Conservation (phyloP, 2,113 vertebrate species). For the Campylomormyrus numenius region DNA sequence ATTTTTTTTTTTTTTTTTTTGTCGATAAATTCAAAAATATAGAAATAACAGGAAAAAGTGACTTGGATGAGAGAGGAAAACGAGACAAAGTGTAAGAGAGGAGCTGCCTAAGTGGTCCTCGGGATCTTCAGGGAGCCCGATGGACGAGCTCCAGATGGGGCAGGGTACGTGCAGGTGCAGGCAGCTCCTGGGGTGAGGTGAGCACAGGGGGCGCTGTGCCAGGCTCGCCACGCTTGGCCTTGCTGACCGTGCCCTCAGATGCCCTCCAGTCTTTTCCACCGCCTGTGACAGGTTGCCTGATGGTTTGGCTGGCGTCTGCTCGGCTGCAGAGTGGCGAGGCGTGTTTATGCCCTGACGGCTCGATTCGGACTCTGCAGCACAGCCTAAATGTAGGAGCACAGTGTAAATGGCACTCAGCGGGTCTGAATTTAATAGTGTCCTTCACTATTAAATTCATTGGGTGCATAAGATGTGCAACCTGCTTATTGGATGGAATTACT, state of each 20-base stretch:
- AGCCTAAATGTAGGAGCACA: not conserved
- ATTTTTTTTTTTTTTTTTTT: not conserved
- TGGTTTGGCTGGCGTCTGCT: not conserved
- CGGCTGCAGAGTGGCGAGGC: not conserved
- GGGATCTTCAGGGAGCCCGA: not conserved
- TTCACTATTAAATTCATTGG: not conserved
- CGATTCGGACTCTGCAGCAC: not conserved
- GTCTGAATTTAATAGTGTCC: not conserved
- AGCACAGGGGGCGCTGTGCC: not conserved
- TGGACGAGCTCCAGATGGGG: not conserved
- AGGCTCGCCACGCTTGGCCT: not conserved
- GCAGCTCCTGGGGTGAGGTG: not conserved
- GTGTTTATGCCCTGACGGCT: not conserved
- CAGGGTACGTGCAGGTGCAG: not conserved
- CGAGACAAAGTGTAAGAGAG: not conserved
- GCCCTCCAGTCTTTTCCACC: not conserved
- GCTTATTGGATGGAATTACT: not conserved
- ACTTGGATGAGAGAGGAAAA: not conserved
- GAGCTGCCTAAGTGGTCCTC: not conserved
- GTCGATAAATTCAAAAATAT: not conserved
- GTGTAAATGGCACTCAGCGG: not conserved
- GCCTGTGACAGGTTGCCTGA: not conserved
- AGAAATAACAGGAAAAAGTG: not conserved
- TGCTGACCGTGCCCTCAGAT: not conserved
- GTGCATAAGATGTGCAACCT: not conserved